Evolutionary conservation across 2,113 vertebrate genomes (phyloP).

Genomic region (Rostratula benghalensis): DNA sequence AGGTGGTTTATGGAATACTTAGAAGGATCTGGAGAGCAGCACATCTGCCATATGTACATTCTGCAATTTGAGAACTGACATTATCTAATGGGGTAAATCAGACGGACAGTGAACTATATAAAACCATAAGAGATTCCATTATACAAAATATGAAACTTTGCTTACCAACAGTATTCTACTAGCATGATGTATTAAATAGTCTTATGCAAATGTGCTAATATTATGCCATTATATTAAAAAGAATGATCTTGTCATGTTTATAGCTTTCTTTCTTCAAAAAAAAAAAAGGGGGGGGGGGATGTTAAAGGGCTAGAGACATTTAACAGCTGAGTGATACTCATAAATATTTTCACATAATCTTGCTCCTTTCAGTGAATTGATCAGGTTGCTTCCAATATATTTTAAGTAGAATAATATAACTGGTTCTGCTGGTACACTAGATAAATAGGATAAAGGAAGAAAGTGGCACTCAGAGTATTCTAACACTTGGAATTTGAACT

Average conservation of each 20-base stretch:
- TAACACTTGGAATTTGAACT: not conserved
- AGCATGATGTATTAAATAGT: not conserved
- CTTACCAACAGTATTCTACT: not conserved
- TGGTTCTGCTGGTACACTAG: not conserved
- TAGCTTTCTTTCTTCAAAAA: not conserved
- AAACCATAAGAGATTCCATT: not conserved
- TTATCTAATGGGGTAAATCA: not conserved
- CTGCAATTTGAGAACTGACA: not conserved
- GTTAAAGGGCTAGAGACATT: not conserved
- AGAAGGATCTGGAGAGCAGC: not conserved
- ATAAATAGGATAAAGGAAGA: not conserved
- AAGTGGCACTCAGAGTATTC: not conserved
- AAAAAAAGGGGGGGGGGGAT: not conserved
- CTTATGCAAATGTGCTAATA: not conserved
- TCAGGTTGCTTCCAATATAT: not conserved
- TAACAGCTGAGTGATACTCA: not conserved
- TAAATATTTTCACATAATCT: not conserved
- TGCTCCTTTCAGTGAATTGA: not conserved
- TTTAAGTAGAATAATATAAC: not conserved
- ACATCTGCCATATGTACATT: not conserved
- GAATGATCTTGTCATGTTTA: not conserved
- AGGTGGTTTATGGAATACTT: not conserved
- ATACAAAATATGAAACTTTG: not conserved
- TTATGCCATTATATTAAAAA: constrained; percentile 1
- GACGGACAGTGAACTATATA: not conserved